phyloP scores from a whole-genome alignment of 2,888 invertebrate genomes.

The Beris chalybata region DNA sequence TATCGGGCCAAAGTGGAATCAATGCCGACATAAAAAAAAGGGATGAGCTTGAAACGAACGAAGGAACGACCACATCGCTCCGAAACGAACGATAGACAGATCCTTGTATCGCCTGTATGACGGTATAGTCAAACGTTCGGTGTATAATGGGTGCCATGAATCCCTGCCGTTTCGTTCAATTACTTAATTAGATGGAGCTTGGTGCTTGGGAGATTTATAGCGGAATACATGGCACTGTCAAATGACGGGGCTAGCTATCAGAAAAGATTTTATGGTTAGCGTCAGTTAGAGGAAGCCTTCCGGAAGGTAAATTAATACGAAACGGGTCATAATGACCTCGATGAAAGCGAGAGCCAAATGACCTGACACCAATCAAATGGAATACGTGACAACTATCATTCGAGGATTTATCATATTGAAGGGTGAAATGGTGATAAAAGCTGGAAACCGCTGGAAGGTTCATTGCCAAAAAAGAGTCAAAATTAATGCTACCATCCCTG shows the following conservation, averaged over 20 bases:
- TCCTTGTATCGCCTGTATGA: not conserved
- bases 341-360: slow-evolving; percentile 26
- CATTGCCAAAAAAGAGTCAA: no score
- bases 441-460: no score
- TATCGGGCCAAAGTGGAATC: slow-evolving; percentile 17
- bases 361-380: slow-evolving; percentile 27
- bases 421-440: not conserved
- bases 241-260: slow-evolving; percentile 35
- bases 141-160: slow-evolving; percentile 41
- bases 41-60: slow-evolving; percentile 23
- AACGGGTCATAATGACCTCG: slow-evolving; percentile 26
- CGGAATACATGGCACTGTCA: slow-evolving; percentile 42
- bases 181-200: slow-evolving; percentile 51
- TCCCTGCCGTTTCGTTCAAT: slow-evolving; percentile 49
- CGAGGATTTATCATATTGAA: slow-evolving; percentile 21
- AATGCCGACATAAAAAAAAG: slow-evolving; percentile 27
- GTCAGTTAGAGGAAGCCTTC: slow-evolving; percentile 7
- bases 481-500: no score
- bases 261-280: slow-evolving; percentile 16
- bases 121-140: not conserved
- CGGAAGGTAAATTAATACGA: slow-evolving; percentile 23
- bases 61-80: not conserved
- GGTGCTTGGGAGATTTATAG: slow-evolving; percentile 42
- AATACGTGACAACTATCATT: slow-evolving; percentile 24
- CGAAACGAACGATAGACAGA: not conserved